Evolutionary conservation across 2,797 vertebrate genomes (phyloP), one percentile per base, ranked within the genome.

Genomic region (Catostomus latipinnis): DNA sequence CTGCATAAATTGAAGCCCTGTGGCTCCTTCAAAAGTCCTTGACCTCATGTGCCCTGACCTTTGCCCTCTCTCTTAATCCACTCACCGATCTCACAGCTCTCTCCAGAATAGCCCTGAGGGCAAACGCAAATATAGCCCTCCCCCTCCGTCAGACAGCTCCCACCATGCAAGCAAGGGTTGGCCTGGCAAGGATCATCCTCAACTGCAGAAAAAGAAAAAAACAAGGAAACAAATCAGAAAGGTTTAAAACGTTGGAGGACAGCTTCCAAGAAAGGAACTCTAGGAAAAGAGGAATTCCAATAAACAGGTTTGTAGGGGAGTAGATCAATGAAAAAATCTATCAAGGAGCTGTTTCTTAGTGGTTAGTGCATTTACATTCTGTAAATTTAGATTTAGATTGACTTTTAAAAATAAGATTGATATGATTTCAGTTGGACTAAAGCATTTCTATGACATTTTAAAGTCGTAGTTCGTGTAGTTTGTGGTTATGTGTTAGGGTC

Each of bases 51-150:
- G 77, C 80, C 34, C 46, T 71, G 65, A 66, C 70, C 52, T 71
- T 56, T 22, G 16, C 81, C 54, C 82, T 52, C 58, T 56, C 81
- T 83, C 49, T 56, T 53, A 58, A 8, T 82, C 74, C 71, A 93
- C 93, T 95, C 91, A 98, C 98, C 98, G 0, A 98, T 97, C 92
- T 99, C 97, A 4, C 98, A 99, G 93, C 96, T 98, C 90, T 98
- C 97, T 74, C 98, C 98, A 0, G 94, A 93, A 90, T 95, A 99
- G 18, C 98, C 98, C 80, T 92, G 93, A 71, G 91, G 93, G 77
- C 98, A 99, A 91, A 93, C 92, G 89, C 98, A 99, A 93, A 96
- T 94, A 1, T 96, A 97, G 81, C 95, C 82, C 34, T 94, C 92
- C 3, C 94, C 95, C 7, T 95, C 96, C 86, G 94, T 92, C 0